Percentiles rank a stretch among this genome's conserved stretches.
phyloP scores from a whole-genome alignment of 2,113 vertebrate species.

The Daboia siamensis region DNA sequence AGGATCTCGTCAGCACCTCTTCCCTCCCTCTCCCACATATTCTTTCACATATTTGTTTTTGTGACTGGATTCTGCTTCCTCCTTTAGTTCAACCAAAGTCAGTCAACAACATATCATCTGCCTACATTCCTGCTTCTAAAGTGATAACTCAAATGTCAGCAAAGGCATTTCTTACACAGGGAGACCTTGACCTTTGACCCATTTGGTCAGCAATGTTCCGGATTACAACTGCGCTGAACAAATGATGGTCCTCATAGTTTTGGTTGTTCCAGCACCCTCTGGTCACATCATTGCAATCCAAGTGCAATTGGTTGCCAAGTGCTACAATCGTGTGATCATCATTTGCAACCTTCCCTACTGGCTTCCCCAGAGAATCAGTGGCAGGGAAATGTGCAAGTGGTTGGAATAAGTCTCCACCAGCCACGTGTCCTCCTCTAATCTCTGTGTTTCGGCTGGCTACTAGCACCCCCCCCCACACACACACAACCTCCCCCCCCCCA shows the following conservation, averaged over 20 bases:
- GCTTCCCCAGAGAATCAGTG: not conserved
- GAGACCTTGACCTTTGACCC: not conserved
- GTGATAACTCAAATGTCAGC: not conserved
- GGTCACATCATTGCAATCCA: not conserved
- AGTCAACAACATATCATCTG: not conserved
- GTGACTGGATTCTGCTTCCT: not conserved
- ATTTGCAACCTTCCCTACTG: not conserved
- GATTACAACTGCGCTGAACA: not conserved
- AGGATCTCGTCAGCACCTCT: not conserved
- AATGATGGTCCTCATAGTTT: not conserved
- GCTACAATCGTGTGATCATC: not conserved
- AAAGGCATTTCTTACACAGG: not conserved
- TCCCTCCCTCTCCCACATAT: not conserved
- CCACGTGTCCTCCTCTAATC: not conserved
- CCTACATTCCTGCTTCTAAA: not conserved
- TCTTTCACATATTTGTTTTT: not conserved
- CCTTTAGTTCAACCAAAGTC: not conserved
- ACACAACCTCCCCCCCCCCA: not conserved
- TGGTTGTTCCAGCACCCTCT: not conserved
- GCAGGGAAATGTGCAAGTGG: not conserved
- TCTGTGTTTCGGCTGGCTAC: not conserved
- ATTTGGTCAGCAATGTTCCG: not conserved
- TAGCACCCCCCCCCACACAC: not conserved
- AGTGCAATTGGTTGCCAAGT: not conserved
- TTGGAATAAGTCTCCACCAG: not conserved